Evolutionary conservation across 2,888 invertebrate species (phyloP), one percentile per base, ranked within the genome.

Genomic region (Cartodere bifasciata): DNA sequence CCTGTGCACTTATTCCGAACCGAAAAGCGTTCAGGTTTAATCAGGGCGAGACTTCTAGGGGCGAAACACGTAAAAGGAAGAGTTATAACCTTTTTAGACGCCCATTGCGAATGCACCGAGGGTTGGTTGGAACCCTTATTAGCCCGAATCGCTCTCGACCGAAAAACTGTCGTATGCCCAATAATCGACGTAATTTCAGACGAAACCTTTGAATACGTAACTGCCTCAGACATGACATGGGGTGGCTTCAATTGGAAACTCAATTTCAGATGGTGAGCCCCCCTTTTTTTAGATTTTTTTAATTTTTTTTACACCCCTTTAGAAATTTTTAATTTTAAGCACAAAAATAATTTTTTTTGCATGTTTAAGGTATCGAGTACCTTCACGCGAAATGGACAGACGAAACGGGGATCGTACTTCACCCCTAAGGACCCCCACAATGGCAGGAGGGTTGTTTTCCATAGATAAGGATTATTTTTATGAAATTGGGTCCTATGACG

Each of bases 211-310:
- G 95, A 97, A 63, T 98, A 98, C 65, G 90, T 97, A 40, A 87
- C 94, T 29, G 97, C 97, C 1, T 94, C 94, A 2, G 97, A 98
- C 58, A 92, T 94, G 79, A 98, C 97, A 1, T 98, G 97, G 95
- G 97, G 97, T 39, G 97, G 97, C 13, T 98, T 98, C 65, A 98
- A 97, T 65, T 97, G 97, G 97, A 95, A 95, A 63, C 70, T 98
- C 31, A 97, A 97, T 65, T 98, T 98, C 64, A 78, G 97, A 67
- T 95, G 94, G 94, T 87, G 62, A 67, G 67, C 49, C 24, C 6
- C 24, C n/a, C 11, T 24, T 9, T 24, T 24, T 24, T 20, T 20
- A 7, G 20, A 7, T 20, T 20, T n/a, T 6, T 20, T 20, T 20
- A 7, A 20, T 20, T 20, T 20, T 20, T 20, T 20, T 20, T 20